Base-by-base conservation (phyloP, 2,888 invertebrate genomes). In the Odontocolon sp. region DNA sequence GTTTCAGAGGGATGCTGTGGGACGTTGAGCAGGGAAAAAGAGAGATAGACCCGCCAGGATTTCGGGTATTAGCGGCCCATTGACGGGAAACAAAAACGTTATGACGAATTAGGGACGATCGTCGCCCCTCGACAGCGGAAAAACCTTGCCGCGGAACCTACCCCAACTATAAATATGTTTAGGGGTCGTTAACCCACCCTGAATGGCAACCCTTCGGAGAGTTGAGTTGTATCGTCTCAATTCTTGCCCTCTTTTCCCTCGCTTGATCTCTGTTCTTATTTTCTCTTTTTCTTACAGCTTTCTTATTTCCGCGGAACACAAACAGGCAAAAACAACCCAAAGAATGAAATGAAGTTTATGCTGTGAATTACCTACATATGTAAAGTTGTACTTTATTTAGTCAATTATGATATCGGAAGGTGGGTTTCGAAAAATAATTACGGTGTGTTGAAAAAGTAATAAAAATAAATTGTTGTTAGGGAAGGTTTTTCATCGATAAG, bases 51-150 rank as follows among this genome's bases (percentile, higher is more conserved):
- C 72, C 52, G 26, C 61, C 74, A 79, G 81, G 81, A 83, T 83
- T 82, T 80, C 68, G 75, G 81, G 82, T 79, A 82, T 83, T 82
- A 82, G 80, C 68, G 77, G 74, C 67, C 79, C 81, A 83, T 83
- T 82, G 83, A 80, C 79, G 81, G 80, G 81, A 82, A 74, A 81
- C 81, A 84, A 83, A 84, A 83, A 86, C 77, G 84, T 87, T 87
- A 87, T 87, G 87, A 88, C 84, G 86, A 88, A 87, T 87, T 85
- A 86, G 83, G 82, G 71, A 54, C 83, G 82, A 82, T 84, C 83
- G 86, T 85, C 81, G 66, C 68, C 80, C 81, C 78, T 81, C 79
- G 82, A 63, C 77, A 72, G 72, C 74, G 54, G 79, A 75, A 83
- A 83, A 83, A 74, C 71, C 42, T 18, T 33, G 47, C 52, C 64